phyloP scores from a whole-genome alignment of 2,888 invertebrate species.

The Rhamnusium bicolor region DNA sequence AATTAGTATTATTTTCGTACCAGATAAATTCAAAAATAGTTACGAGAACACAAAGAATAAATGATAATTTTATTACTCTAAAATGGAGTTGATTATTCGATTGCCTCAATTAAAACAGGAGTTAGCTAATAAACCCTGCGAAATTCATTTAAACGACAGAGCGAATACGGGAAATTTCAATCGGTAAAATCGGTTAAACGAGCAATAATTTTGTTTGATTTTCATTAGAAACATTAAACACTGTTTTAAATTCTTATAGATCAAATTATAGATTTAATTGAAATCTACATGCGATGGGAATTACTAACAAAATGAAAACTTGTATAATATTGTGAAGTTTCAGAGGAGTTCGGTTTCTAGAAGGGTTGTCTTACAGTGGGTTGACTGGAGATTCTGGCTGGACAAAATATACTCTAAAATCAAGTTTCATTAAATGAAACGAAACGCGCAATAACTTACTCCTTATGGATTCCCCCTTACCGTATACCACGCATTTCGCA shows the following conservation, averaged over 20 bases:
- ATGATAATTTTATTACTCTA: conserved; percentile 28
- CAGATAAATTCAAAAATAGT: conserved; percentile 17
- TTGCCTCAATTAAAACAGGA: conserved; percentile 41
- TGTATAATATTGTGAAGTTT: too few relatives aligned
- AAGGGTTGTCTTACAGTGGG: too few relatives aligned
- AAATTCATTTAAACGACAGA: conserved; percentile 48
- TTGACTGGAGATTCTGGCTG: too few relatives aligned
- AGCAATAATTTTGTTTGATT: conserved; percentile 50
- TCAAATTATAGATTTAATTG: background rate
- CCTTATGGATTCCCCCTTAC: too few relatives aligned
- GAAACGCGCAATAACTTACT: too few relatives aligned
- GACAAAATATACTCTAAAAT: too few relatives aligned
- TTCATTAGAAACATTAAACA: conserved; percentile 40
- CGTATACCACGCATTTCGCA: too few relatives aligned
- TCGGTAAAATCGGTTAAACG: conserved; percentile 44
- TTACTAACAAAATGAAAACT: background rate
- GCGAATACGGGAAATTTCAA: conserved; percentile 47
- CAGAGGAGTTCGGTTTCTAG: too few relatives aligned
- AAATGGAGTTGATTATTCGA: conserved; percentile 37
- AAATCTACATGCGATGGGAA: background rate
- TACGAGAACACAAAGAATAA: conserved; percentile 14
- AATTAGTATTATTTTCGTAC: conserved; percentile 1
- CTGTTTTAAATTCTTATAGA: conserved; percentile 22
- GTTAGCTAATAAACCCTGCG: conserved; percentile 46
- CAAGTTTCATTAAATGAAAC: too few relatives aligned